Percentiles rank a stretch among this genome's conserved stretches.
These are phyloP conservation scores for Lynx canadensis DNA, from an alignment of 2,113 vertebrate species.

Conservation along the genomic window DNA sequence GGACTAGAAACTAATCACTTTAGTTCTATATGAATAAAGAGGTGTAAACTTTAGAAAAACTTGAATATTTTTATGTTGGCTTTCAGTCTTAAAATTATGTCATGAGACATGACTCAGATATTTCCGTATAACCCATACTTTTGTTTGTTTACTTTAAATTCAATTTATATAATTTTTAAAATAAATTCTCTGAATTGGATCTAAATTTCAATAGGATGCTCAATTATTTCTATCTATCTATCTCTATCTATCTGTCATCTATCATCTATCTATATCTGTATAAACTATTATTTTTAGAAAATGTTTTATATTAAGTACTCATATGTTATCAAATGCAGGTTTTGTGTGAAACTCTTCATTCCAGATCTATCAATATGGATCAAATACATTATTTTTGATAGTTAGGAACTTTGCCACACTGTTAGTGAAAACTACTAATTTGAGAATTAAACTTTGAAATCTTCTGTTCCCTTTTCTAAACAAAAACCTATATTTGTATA, in stretches of 20 bases:
- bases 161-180: neutral
- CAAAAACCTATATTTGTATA: neutral
- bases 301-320: neutral
- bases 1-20: neutral
- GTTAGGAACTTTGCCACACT: neutral
- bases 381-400: neutral
- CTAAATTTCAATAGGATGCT: no score
- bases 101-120: neutral
- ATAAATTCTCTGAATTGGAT: no score
- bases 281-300: neutral
- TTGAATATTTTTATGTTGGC: neutral
- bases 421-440: neutral
- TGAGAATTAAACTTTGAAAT: neutral
- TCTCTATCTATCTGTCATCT: no score
- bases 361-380: neutral
- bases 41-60: neutral
- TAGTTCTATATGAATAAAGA: neutral
- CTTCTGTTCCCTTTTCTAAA: neutral
- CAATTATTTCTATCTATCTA: no score
- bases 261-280: neutral
- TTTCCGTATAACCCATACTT: neutral
- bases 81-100: neutral
- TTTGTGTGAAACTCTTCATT: neutral
- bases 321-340: neutral
- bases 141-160: neutral